phyloP scores from a whole-genome alignment of 2,888 invertebrate genomes.

The Seira musarum region DNA sequence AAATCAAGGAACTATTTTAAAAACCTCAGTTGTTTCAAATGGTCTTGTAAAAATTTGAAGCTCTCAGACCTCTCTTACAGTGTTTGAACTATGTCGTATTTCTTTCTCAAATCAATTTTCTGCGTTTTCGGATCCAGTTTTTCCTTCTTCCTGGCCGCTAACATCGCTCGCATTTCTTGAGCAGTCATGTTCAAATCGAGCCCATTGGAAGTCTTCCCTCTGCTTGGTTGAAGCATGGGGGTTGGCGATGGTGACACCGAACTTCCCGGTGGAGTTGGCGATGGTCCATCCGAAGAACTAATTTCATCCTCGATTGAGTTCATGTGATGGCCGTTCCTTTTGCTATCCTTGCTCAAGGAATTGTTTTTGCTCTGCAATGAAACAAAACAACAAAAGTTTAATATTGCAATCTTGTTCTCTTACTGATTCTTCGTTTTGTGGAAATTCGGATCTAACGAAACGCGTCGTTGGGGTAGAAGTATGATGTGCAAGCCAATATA shows the following conservation, averaged over 20 bases:
- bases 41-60: constrained; percentile 19
- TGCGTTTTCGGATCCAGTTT: constrained; percentile 86
- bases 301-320: constrained; percentile 62
- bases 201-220: constrained; percentile 60
- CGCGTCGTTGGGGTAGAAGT: no score
- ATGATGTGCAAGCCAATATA: no score
- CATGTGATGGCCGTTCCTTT: constrained; percentile 54
- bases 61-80: constrained; percentile 75
- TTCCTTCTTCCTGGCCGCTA: constrained; percentile 88
- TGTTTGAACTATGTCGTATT: constrained; percentile 95
- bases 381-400: constrained; percentile 14
- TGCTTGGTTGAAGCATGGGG: constrained; percentile 51
- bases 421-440: no score
- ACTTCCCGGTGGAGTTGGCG: constrained; percentile 68
- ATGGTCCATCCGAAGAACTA: constrained; percentile 67
- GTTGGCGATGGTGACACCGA: constrained; percentile 61
- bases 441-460: no score
- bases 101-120: constrained; percentile 91
- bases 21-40: constrained; percentile 2
- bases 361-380: constrained; percentile 67
- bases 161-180: constrained; percentile 90
- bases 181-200: constrained; percentile 91
- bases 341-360: constrained; percentile 62
- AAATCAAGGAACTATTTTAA: constrained; percentile 5
- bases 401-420: no score